Evolutionary conservation across 2,113 vertebrate species (phyloP), one percentile per base, ranked within the genome.

Genomic region (Myotis lucifugus): DNA sequence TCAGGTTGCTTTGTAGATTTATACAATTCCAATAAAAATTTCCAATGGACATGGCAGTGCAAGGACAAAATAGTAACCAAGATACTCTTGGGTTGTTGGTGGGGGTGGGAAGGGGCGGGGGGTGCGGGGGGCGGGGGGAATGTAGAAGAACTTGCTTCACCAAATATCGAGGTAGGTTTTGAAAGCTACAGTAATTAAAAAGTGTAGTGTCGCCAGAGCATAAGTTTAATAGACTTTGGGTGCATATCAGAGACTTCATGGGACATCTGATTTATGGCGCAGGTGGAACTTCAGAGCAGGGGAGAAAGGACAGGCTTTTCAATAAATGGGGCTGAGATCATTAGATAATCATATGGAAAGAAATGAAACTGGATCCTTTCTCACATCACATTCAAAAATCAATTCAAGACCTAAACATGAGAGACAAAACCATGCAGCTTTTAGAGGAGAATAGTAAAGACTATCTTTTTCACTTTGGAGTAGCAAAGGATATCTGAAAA

Each of bases 11-110:
- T 81, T 85, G 42, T 61, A 93, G n/a, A 69, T 61, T 74, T 78
- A 67, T 61, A 18, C 18, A 88, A 72, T 81, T 61, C 23, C 34
- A 66, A n/a, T 66, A 91, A 88, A 87, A 74, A 77, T 76, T 23
- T 15, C 32, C 73, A 78, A 90, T 61, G 23, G 48, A 34, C 52
- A 64, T 79, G 7, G 8, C 37, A 78, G 82, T 91, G 2, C 46
- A 91, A 48, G 34, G 21, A 32, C 21, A 86, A 89, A 95, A 79
- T 70, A 96, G 56, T 19, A 93, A 8, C 73, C 72, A 85, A 93
- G 74, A 92, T 9, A 73, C 8, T 69, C 6, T 74, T 29, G 25
- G 67, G 12, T 59, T 59, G 56, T 25, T 25, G 48, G 48, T 10
- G 6, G n/a, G 25, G 27, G 61, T 0, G 2, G 25, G 72, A 8